phyloP scores from a whole-genome alignment of 1,140 invertebrate species.

The Sminthurinus signatus region DNA sequence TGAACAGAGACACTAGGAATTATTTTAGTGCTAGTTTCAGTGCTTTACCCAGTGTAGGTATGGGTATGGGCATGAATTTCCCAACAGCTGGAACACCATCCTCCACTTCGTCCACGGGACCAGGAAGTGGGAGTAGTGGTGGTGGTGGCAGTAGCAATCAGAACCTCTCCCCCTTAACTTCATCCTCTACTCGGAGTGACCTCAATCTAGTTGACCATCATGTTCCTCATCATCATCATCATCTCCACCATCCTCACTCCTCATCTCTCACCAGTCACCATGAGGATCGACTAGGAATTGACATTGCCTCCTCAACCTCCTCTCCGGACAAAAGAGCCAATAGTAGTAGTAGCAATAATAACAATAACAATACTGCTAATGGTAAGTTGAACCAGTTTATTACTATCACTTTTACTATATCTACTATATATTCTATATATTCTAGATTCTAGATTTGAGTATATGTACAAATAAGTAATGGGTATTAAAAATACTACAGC shows the following conservation, averaged over 20 bases:
- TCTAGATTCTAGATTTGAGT: too few species aligned
- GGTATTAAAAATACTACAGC: too few species aligned
- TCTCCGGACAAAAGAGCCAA: constrained; percentile 27
- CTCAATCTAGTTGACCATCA: constrained; percentile 26
- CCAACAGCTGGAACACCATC: not conserved
- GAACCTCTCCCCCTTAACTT: constrained; percentile 1
- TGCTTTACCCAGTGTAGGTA: constrained; percentile 35
- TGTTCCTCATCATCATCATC: constrained; percentile 23
- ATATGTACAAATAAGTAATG: too few species aligned
- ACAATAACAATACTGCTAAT: constrained; percentile 11
- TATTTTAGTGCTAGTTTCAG: constrained; percentile 41
- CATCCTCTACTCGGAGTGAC: constrained; percentile 12
- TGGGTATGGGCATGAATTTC: constrained; percentile 32
- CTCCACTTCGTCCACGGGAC: not conserved
- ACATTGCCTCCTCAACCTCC: constrained; percentile 14
- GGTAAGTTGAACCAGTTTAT: constrained; percentile 17
- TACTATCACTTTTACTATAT: too few species aligned
- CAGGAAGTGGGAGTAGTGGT: constrained; percentile 1
- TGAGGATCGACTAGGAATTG: constrained; percentile 28
- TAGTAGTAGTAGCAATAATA: constrained; percentile 19
- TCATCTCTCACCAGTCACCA: constrained; percentile 13
- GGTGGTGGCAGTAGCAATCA: constrained; percentile 4
- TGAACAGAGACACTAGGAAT: constrained; percentile 33
- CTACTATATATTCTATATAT: too few species aligned
- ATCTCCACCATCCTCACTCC: constrained; percentile 24